phyloP scores from a whole-genome alignment of 2,113 vertebrate genomes.

The Chaenocephalus aceratus region DNA sequence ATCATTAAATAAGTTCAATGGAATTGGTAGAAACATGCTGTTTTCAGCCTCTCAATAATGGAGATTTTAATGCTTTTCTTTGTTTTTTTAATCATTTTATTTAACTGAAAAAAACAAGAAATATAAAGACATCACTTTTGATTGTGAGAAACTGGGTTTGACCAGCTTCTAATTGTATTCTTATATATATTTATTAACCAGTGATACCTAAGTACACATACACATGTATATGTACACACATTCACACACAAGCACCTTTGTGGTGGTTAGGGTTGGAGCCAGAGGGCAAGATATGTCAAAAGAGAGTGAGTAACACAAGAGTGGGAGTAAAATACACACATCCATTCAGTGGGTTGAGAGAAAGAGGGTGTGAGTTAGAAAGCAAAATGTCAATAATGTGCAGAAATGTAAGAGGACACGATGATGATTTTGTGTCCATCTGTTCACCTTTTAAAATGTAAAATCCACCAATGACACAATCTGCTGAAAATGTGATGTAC shows the following conservation, averaged over 20 bases:
- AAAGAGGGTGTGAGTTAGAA: slow-evolving; percentile 29
- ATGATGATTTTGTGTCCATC: not conserved
- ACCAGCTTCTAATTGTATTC: not conserved
- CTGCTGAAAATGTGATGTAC: slow-evolving; percentile 11
- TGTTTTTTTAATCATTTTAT: no score
- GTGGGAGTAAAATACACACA: slow-evolving; percentile 35
- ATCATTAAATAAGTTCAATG: no score
- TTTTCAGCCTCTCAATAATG: no score
- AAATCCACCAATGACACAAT: slow-evolving; percentile 14
- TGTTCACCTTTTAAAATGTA: not conserved
- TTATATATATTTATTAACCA: not conserved
- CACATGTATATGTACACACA: not conserved
- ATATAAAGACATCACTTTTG: no score
- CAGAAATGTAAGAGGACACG: no score
- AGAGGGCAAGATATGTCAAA: slow-evolving; percentile 11
- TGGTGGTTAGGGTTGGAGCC: slow-evolving; percentile 5
- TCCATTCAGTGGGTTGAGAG: slow-evolving; percentile 46
- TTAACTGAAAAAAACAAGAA: no score
- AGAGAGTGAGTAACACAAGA: slow-evolving; percentile 43
- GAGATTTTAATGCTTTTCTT: no score
- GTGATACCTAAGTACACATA: not conserved
- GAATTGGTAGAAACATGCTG: no score
- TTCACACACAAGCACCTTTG: not conserved
- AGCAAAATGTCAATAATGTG: not conserved
- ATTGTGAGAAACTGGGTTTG: no score